Conservation (phyloP, 1,140 invertebrate species). For the Diorhabda sublineata region DNA sequence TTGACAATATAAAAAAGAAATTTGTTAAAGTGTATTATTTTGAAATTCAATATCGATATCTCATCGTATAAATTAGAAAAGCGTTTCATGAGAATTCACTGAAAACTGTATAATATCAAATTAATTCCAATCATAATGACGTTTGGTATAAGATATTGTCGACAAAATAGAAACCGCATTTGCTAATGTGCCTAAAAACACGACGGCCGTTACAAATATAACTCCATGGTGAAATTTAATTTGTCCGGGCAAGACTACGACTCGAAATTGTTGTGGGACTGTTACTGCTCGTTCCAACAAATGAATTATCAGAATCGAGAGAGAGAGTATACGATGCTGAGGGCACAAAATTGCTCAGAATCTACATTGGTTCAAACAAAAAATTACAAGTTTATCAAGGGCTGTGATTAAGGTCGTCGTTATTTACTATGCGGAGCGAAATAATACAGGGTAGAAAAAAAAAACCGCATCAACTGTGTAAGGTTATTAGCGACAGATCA, state of each 20-base stretch:
- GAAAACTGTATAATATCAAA: no score
- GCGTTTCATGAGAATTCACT: no score
- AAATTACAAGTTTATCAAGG: background rate
- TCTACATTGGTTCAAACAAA: background rate
- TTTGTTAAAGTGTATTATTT: no score
- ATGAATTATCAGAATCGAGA: background rate
- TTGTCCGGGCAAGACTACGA: background rate
- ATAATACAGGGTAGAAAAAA: no score
- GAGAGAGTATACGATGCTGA: background rate
- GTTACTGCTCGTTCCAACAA: background rate
- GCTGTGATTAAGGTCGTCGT: no score
- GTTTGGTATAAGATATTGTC: background rate
- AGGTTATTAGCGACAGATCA: no score
- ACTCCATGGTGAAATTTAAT: slow-evolving; percentile 2
- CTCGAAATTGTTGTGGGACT: background rate
- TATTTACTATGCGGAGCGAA: no score
- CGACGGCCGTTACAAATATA: background rate
- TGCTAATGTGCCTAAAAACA: background rate
- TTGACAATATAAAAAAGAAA: no score
- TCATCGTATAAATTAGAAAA: no score
- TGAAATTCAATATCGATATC: no score
- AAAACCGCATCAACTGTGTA: no score
- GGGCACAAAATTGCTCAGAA: background rate
- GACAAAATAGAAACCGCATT: slow-evolving; percentile 2
- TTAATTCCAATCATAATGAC: no score